Percentiles rank a stretch among this genome's conserved stretches.
These are phyloP conservation scores for Ruditapes philippinarum DNA, from an alignment of 1,140 invertebrate genomes.

Conservation along the genomic window DNA sequence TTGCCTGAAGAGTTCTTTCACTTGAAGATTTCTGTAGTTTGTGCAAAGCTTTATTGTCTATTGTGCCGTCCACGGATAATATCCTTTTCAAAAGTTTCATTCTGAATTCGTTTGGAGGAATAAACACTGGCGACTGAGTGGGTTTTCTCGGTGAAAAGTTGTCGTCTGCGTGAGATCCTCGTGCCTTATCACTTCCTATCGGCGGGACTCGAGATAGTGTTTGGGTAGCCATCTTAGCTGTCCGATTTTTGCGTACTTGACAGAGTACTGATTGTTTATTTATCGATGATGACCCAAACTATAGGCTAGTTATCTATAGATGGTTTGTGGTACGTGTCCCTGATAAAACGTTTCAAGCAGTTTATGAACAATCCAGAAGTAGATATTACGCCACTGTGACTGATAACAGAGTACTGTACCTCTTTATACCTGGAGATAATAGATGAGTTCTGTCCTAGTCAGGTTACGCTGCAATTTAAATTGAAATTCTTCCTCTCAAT, in stretches of 20 bases:
- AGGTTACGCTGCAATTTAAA: not conserved
- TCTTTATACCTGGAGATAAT: not conserved
- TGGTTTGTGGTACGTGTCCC: not conserved
- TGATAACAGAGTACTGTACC: not conserved
- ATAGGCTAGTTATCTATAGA: constrained; percentile 4
- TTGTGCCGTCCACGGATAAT: constrained; percentile 61
- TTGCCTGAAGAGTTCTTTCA: constrained; percentile 53
- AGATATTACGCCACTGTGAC: not conserved
- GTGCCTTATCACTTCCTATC: constrained; percentile 39
- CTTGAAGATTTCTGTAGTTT: constrained; percentile 62
- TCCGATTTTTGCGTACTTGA: not conserved
- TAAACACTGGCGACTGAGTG: constrained; percentile 40
- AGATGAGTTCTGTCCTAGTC: not conserved
- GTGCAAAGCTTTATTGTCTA: constrained; percentile 51
- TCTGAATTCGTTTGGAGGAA: constrained; percentile 63
- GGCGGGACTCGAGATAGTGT: constrained; percentile 30
- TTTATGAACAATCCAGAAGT: constrained; percentile 8
- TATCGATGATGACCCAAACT: not conserved
- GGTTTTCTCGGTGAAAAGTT: not conserved
- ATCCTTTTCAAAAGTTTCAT: constrained; percentile 59
- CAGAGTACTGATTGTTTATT: not conserved
- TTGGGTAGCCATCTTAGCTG: constrained; percentile 45
- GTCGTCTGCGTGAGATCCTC: not conserved
- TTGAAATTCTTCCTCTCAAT: not conserved
- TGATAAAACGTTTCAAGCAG: constrained; percentile 2